These are phyloP conservation scores for Telmatherina bonti DNA, from an alignment of 2,797 vertebrate genomes.

Conservation along the genomic window DNA sequence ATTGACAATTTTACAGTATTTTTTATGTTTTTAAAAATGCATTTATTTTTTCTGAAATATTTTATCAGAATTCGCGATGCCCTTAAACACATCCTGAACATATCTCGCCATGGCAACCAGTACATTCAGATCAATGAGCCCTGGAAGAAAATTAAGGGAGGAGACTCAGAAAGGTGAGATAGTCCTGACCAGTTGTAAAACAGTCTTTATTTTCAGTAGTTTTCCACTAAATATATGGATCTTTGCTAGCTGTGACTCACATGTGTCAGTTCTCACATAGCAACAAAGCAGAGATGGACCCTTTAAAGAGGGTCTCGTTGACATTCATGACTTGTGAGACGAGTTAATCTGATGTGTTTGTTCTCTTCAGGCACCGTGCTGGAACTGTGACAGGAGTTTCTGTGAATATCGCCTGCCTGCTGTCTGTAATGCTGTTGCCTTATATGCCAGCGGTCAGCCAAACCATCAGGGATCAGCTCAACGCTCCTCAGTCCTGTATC, in stretches of 20 bases:
- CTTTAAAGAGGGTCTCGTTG: background rate
- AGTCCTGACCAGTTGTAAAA: background rate
- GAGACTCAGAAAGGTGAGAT: constrained; percentile 85
- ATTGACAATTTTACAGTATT: background rate
- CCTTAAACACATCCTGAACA: constrained; percentile 91
- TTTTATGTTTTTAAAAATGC: background rate
- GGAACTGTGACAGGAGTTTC: constrained; percentile 92
- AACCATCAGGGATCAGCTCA: constrained; percentile 89
- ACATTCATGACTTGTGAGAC: background rate
- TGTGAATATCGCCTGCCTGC: constrained; percentile 89
- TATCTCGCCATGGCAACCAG: constrained; percentile 96
- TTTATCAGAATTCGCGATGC: constrained; percentile 90
- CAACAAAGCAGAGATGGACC: background rate
- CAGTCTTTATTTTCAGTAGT: background rate
- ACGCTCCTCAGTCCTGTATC: constrained; percentile 76
- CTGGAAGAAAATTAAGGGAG: constrained; percentile 95
- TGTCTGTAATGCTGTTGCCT: constrained; percentile 90
- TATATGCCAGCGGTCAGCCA: constrained; percentile 91
- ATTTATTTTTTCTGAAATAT: constrained; percentile 18
- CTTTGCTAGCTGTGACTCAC: background rate
- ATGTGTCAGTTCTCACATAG: constrained; percentile 1
- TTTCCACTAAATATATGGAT: background rate
- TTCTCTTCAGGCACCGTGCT: constrained; percentile 84
- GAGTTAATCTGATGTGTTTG: constrained; percentile 9
- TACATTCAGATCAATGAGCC: constrained; percentile 97